Percentiles rank a stretch among this genome's conserved stretches.
Conservation (phyloP, 2,797 vertebrate genomes). For the Dryobates pubescens region DNA sequence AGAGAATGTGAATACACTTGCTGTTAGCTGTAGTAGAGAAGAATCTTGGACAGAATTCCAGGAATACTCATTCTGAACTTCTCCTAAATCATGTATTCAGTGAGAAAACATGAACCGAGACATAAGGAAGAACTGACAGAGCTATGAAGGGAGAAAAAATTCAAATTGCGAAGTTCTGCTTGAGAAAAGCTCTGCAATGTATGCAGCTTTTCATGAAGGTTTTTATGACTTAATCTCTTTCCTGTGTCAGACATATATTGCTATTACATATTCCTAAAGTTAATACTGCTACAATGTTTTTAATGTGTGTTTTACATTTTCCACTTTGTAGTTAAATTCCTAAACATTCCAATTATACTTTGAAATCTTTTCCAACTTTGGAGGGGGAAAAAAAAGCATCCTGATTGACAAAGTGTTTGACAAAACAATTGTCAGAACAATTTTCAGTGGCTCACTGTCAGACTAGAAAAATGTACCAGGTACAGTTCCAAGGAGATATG, state of each 20-base stretch:
- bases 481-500: neutral
- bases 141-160: neutral
- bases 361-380: slow-evolving; percentile 2
- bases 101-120: neutral
- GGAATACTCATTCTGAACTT: neutral
- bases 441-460: slow-evolving; percentile 8
- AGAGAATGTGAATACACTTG: neutral
- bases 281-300: neutral
- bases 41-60: neutral
- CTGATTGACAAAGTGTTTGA: slow-evolving; percentile 18
- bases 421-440: slow-evolving; percentile 18
- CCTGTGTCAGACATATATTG: neutral
- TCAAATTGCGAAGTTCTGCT: neutral
- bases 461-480: neutral
- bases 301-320: neutral
- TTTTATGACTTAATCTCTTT: neutral
- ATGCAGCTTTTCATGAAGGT: neutral
- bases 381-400: neutral
- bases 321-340: neutral
- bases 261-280: neutral
- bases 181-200: neutral
- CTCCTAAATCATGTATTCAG: neutral
- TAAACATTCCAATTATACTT: neutral
- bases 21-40: neutral
- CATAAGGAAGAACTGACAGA: neutral